phyloP scores from a whole-genome alignment of 1,140 invertebrate genomes.

The Caenorhabditis elegans region WBcel235 BX284605.5:15595001-15595500 shows the following conservation, averaged over 20 bases:
- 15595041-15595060: too few relatives aligned
- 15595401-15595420: conserved; percentile 89
- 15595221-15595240: conserved; percentile 4
- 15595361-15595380: conserved; percentile 60
- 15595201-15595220: too few relatives aligned
- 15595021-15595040: too few relatives aligned
- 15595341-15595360: conserved; percentile 31
- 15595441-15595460: conserved; percentile 79
- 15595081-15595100: too few relatives aligned
- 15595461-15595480: conserved; percentile 28
- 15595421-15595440: conserved; percentile 89
- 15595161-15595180: too few relatives aligned
- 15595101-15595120: too few relatives aligned
- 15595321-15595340: neutral
- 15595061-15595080: too few relatives aligned
- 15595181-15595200: too few relatives aligned
- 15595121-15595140: too few relatives aligned
- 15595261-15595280: conserved; percentile 20
- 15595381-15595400: conserved; percentile 81
- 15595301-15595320: neutral
- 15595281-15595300: neutral
- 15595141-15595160: too few relatives aligned
- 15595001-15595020: too few relatives aligned
- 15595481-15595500: conserved; percentile 70
- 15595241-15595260: conserved; percentile 32